Conservation (phyloP, 2,888 invertebrate genomes). For the Hypomecis atomaria region DNA sequence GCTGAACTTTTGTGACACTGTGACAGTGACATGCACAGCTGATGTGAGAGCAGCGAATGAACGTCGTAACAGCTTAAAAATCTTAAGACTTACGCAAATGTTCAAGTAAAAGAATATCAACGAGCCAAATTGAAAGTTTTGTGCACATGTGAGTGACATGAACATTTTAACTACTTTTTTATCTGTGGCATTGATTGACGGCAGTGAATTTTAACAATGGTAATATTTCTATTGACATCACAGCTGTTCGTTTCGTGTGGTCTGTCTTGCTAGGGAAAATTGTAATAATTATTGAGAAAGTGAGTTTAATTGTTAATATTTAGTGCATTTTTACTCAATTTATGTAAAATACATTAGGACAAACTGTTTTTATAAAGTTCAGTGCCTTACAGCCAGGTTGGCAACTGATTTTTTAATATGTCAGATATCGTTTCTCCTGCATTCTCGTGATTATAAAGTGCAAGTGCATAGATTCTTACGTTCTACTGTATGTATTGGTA, state of each 20-base stretch:
- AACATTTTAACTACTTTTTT: background rate
- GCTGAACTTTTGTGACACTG: too few species aligned
- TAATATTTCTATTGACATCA: slow-evolving; percentile 76
- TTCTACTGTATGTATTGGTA: slow-evolving; percentile 50
- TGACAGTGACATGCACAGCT: too few species aligned
- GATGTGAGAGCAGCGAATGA: background rate
- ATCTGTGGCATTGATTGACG: slow-evolving; percentile 22
- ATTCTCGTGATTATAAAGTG: slow-evolving; percentile 69
- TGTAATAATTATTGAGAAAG: slow-evolving; percentile 74
- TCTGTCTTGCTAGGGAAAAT: slow-evolving; percentile 73
- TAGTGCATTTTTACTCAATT: slow-evolving; percentile 52
- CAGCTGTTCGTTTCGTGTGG: slow-evolving; percentile 83
- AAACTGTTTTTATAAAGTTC: slow-evolving; percentile 47
- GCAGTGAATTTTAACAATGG: slow-evolving; percentile 47
- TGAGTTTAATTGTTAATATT: slow-evolving; percentile 70
- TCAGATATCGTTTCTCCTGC: slow-evolving; percentile 70
- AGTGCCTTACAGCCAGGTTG: slow-evolving; percentile 59
- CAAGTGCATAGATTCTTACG: slow-evolving; percentile 58
- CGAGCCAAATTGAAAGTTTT: too few species aligned
- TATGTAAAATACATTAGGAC: slow-evolving; percentile 45
- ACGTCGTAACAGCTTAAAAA: background rate
- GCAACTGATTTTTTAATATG: slow-evolving; percentile 65
- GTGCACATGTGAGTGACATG: too few species aligned
- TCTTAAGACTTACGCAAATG: background rate
- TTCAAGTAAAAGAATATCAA: background rate